Percentiles rank a stretch among this genome's conserved stretches.
Evolutionary conservation across 2,113 vertebrate genomes (phyloP).

Genomic region (Bubo scandiacus): DNA sequence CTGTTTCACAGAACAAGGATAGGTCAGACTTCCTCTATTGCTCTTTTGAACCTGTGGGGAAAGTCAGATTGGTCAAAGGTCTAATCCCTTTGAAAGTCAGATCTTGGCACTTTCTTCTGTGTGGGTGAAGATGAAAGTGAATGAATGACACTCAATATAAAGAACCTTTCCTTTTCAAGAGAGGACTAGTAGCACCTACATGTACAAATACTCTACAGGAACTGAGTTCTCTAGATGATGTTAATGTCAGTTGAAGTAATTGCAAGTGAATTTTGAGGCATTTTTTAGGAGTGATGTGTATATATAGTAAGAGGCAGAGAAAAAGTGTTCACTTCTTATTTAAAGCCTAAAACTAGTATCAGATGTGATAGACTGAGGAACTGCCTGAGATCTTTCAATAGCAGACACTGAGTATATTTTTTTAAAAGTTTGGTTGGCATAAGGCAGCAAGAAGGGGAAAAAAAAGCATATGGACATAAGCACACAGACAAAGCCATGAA

Average conservation of each 20-base stretch:
- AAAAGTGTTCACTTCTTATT: conserved; percentile 32
- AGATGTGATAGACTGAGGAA: conserved; percentile 54
- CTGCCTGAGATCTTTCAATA: conserved; percentile 53
- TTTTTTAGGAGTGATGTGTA: conserved; percentile 56
- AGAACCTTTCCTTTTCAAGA: background rate
- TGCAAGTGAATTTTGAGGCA: background rate
- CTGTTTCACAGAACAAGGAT: background rate
- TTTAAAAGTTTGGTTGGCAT: conserved; percentile 50
- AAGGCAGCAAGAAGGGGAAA: background rate
- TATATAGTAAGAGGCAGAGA: conserved; percentile 51
- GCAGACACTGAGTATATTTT: conserved; percentile 12
- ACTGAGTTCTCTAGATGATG: background rate
- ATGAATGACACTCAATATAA: background rate
- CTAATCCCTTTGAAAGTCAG: background rate
- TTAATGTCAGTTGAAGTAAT: background rate
- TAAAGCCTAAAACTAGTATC: conserved; percentile 5
- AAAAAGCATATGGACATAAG: background rate
- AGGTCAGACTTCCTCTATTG: background rate
- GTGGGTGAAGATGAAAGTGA: background rate
- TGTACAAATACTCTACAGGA: background rate
- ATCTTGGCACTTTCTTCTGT: background rate
- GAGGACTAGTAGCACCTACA: background rate
- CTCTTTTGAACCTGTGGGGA: background rate
- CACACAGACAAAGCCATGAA: background rate
- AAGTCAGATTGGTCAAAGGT: conserved; percentile 7